A percentile compares a stretch with the other conserved stretches of the same genome.
phyloP scores from a whole-genome alignment of 2,888 invertebrate genomes.

The Orthonevra nobilis region DNA sequence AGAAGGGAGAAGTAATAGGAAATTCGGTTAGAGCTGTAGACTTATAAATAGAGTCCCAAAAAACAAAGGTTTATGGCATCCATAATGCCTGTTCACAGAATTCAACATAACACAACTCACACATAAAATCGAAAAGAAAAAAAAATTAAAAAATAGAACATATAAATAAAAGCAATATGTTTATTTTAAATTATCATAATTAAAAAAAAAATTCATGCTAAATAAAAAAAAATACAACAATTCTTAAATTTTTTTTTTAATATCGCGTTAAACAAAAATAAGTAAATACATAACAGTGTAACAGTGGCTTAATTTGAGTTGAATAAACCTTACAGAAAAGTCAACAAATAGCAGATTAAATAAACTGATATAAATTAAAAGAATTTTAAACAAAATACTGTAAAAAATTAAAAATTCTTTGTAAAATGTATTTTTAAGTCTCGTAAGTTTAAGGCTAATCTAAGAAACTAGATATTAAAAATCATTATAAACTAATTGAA shows the following conservation, averaged over 20 bases:
- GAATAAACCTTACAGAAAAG: constrained; percentile 20
- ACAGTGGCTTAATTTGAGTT: constrained; percentile 46
- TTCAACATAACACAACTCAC: constrained; percentile 13
- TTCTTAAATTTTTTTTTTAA: constrained; percentile 20
- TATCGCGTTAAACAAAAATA: too few relatives aligned
- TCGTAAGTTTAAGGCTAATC: constrained; percentile 39
- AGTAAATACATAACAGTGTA: constrained; percentile 41
- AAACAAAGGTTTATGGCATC: constrained; percentile 65
- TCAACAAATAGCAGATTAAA: constrained; percentile 39
- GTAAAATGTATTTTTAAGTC: constrained; percentile 62
- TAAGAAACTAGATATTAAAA: constrained; percentile 56
- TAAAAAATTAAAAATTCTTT: constrained; percentile 47
- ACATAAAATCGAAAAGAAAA: constrained; percentile 13
- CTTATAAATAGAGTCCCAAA: constrained; percentile 2
- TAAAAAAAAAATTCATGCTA: constrained; percentile 18
- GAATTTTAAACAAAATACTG: constrained; percentile 30
- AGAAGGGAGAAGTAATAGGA: background rate
- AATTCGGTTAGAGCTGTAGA: background rate
- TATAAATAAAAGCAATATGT: constrained; percentile 60
- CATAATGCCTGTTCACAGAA: constrained; percentile 48
- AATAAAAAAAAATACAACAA: constrained; percentile 10
- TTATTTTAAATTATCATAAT: constrained; percentile 39
- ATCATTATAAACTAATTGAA: constrained; percentile 54
- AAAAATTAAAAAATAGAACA: constrained; percentile 13
- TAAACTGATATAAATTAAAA: constrained; percentile 45